phyloP scores from a whole-genome alignment of 2,888 invertebrate species.

The Euzetes globulus region DNA sequence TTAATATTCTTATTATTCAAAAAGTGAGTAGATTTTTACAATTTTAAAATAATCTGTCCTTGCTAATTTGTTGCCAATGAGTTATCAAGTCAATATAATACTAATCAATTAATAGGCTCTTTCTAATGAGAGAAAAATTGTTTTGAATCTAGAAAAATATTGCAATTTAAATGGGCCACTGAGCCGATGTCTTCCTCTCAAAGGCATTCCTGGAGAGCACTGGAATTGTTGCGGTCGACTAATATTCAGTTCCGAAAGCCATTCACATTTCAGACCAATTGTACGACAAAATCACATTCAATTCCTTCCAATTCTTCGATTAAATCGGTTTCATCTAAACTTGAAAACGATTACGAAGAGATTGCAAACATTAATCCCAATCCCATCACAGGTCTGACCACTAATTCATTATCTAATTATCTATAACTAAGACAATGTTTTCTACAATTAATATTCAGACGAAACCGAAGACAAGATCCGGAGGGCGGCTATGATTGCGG shows the following conservation, averaged over 20 bases:
- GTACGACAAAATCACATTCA: background rate
- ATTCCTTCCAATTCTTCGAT: background rate
- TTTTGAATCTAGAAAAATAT: background rate
- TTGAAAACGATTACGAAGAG: constrained; percentile 2
- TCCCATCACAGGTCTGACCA: background rate
- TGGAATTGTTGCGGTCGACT: background rate
- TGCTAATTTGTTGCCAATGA: no score
- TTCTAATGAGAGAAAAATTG: no score
- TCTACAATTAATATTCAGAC: background rate
- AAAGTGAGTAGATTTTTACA: constrained; percentile 36
- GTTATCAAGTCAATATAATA: no score
- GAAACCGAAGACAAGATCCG: constrained; percentile 32
- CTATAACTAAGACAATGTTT: background rate
- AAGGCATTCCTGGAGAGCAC: background rate
- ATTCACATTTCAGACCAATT: background rate
- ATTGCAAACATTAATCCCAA: background rate
- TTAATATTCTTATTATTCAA: constrained; percentile 37
- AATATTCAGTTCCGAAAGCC: background rate
- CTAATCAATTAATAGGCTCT: no score
- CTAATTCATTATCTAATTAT: background rate
- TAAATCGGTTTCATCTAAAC: background rate
- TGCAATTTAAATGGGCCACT: background rate
- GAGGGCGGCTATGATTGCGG: constrained; percentile 31
- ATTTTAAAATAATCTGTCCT: no score
- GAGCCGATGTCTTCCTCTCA: background rate